phyloP scores from a whole-genome alignment of 2,888 invertebrate species.

The Atethmia centrago region DNA sequence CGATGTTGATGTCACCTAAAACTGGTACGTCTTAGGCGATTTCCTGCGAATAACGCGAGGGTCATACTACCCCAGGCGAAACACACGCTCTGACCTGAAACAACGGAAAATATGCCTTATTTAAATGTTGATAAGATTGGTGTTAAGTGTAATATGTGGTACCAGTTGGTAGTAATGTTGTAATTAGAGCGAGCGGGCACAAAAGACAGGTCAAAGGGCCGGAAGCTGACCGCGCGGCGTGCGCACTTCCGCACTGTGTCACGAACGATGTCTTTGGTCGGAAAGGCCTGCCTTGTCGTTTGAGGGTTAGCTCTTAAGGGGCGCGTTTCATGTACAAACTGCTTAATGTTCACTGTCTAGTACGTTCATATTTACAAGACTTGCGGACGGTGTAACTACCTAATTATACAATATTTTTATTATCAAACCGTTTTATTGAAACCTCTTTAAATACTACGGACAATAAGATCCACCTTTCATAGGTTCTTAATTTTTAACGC shows the following conservation, averaged over 20 bases:
- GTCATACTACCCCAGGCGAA: slow-evolving; percentile 74
- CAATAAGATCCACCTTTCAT: background rate
- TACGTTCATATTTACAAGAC: slow-evolving; percentile 24
- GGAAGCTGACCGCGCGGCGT: slow-evolving; percentile 87
- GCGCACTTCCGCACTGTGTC: slow-evolving; percentile 82
- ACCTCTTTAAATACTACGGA: background rate
- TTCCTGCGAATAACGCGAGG: slow-evolving; percentile 79
- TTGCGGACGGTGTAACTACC: background rate
- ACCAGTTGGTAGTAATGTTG: slow-evolving; percentile 72
- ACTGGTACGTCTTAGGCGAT: slow-evolving; percentile 81
- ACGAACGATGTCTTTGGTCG: slow-evolving; percentile 80
- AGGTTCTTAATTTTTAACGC: background rate
- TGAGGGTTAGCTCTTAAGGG: slow-evolving; percentile 70
- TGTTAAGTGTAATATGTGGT: slow-evolving; percentile 32
- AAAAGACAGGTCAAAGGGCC: slow-evolving; percentile 87
- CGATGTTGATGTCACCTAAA: slow-evolving; percentile 68
- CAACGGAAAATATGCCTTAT: slow-evolving; percentile 71
- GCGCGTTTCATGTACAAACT: slow-evolving; percentile 47
- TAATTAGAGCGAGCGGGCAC: slow-evolving; percentile 81
- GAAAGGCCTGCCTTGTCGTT: slow-evolving; percentile 73
- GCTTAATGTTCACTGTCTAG: slow-evolving; percentile 24
- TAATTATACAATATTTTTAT: background rate
- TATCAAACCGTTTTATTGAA: background rate
- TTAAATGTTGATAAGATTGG: slow-evolving; percentile 55
- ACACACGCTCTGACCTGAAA: slow-evolving; percentile 55